Percentiles rank a stretch among this genome's conserved stretches.
phyloP scores from a whole-genome alignment of 2,113 vertebrate genomes.

The Capreolus pygargus region DNA sequence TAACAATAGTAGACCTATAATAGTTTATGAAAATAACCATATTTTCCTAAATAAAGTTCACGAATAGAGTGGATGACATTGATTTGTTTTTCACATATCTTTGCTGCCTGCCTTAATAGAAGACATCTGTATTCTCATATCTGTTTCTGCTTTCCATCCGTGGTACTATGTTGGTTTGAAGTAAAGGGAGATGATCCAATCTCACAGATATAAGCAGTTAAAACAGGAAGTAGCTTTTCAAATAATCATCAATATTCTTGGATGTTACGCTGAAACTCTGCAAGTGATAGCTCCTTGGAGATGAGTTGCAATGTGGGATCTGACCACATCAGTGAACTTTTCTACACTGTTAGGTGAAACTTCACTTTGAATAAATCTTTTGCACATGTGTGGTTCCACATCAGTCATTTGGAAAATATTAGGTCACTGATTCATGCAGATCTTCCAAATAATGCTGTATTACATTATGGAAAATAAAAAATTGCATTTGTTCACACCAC shows the following conservation, averaged over 20 bases:
- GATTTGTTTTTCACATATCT: not conserved
- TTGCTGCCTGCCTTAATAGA: not conserved
- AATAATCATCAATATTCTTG: not conserved
- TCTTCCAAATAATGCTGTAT: constrained; percentile 15
- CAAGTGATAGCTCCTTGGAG: not conserved
- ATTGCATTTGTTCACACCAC: not conserved
- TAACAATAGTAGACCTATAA: not conserved
- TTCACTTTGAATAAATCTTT: not conserved
- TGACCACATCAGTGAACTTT: constrained; percentile 1
- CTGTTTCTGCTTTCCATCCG: not conserved
- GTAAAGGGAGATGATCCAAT: not conserved
- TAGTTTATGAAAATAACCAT: not conserved
- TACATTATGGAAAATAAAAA: not conserved
- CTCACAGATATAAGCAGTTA: not conserved
- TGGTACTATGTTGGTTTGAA: not conserved
- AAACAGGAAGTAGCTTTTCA: not conserved
- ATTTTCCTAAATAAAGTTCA: not conserved
- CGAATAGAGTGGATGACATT: not conserved
- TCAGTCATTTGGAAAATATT: constrained; percentile 11
- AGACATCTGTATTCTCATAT: constrained; percentile 21
- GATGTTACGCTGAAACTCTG: constrained; percentile 6
- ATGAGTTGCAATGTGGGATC: not conserved
- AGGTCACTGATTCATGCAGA: not conserved
- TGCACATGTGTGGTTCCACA: not conserved
- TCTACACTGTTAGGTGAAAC: not conserved